Percentiles rank a stretch among this genome's conserved stretches.
Conservation (phyloP, 1,140 invertebrate species). For the Scaptomyza hsui region DNA sequence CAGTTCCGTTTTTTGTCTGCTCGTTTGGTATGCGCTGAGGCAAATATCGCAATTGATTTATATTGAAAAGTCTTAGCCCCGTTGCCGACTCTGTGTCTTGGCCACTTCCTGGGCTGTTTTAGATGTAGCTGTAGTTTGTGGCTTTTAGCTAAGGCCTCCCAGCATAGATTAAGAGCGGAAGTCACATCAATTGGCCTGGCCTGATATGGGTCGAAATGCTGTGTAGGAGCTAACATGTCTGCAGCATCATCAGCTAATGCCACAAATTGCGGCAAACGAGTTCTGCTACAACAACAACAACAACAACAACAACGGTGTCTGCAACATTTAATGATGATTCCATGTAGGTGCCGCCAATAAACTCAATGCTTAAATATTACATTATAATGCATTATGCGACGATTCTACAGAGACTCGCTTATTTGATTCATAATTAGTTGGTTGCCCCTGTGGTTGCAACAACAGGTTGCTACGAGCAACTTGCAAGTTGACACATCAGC, state of each 20-base stretch:
- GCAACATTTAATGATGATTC: constrained; percentile 81
- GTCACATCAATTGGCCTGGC: constrained; percentile 75
- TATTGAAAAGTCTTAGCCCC: constrained; percentile 73
- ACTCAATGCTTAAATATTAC: constrained; percentile 79
- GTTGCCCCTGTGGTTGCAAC: constrained; percentile 18
- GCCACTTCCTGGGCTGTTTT: constrained; percentile 66
- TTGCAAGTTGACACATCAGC: constrained; percentile 37
- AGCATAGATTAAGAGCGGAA: constrained; percentile 53
- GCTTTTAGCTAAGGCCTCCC: constrained; percentile 19
- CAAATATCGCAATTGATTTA: constrained; percentile 80
- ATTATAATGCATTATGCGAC: constrained; percentile 61
- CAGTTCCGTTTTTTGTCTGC: constrained; percentile 56
- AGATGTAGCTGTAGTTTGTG: constrained; percentile 1
- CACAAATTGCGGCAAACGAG: constrained; percentile 77
- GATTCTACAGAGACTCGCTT: constrained; percentile 23
- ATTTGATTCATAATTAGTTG: constrained; percentile 78
- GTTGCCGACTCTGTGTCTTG: constrained; percentile 38
- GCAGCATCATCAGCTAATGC: constrained; percentile 54
- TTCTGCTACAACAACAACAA: constrained; percentile 27
- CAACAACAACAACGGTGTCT: constrained; percentile 16
- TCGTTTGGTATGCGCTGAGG: constrained; percentile 50
- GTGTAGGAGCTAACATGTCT: constrained; percentile 48
- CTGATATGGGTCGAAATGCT: constrained; percentile 35
- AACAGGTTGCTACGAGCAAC: constrained; percentile 43
- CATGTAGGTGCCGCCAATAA: constrained; percentile 81